Evolutionary conservation across 2,113 vertebrate genomes (phyloP).

Genomic region (Lichenostomus cassidix): DNA sequence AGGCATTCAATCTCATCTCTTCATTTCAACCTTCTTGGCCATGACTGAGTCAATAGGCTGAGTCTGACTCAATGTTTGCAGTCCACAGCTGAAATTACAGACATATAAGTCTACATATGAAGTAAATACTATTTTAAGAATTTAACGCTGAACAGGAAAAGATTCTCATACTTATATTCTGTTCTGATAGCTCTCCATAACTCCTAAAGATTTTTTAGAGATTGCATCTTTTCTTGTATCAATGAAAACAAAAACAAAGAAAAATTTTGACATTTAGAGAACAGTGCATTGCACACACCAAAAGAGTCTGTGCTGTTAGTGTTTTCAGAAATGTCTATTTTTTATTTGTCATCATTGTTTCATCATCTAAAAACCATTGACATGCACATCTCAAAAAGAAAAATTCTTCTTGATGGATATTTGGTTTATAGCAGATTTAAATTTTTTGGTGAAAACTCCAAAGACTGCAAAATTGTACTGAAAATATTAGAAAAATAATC

Average conservation of each 20-base stretch:
- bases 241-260: neutral
- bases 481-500: neutral
- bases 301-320: neutral
- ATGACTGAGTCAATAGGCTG: neutral
- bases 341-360: neutral
- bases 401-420: neutral
- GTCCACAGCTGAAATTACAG: neutral
- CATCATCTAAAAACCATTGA: neutral
- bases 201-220: neutral
- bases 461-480: neutral
- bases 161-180: neutral
- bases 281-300: neutral
- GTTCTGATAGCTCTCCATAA: neutral
- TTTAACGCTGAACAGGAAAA: neutral
- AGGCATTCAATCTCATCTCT: neutral
- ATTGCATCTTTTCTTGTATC: neutral
- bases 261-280: neutral
- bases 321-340: neutral
- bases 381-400: neutral
- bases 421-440: neutral
- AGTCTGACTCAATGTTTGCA: neutral
- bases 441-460: neutral
- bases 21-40: neutral
- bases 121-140: neutral
- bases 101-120: neutral